A percentile compares a stretch with the other conserved stretches of the same genome.
phyloP scores from a whole-genome alignment of 2,113 vertebrate species.

The Pterophyllum scalare region DNA sequence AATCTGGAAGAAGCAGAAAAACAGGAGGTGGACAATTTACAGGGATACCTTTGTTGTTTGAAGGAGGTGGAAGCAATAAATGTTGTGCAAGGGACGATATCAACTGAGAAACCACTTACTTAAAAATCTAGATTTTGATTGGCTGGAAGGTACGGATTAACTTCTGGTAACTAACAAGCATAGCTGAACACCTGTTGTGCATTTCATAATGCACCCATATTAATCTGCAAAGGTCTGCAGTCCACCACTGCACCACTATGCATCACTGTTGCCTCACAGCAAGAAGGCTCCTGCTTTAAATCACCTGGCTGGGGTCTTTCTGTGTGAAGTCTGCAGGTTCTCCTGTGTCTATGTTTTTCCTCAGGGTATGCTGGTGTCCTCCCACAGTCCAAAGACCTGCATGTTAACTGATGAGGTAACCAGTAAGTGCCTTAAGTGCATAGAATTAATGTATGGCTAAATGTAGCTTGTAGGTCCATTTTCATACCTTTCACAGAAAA shows the following conservation, averaged over 20 bases:
- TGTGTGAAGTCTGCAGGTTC: no score
- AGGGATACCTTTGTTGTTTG: not conserved
- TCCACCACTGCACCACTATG: no score
- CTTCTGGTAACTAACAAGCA: not conserved
- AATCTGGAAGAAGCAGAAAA: conserved; percentile 18
- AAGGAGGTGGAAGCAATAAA: not conserved
- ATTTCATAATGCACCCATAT: not conserved
- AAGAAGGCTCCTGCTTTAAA: no score
- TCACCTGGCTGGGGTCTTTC: no score
- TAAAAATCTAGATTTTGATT: not conserved
- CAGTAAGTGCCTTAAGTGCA: no score
- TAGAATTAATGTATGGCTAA: not conserved
- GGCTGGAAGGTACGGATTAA: not conserved
- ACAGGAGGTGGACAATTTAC: conserved; percentile 14
- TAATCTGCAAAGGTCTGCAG: no score
- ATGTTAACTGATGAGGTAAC: no score
- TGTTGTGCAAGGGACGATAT: not conserved
- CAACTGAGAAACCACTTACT: not conserved
- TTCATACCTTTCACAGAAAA: not conserved
- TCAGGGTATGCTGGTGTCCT: no score
- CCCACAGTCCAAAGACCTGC: no score
- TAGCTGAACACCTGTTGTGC: not conserved
- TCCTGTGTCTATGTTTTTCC: no score
- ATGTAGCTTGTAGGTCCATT: not conserved
- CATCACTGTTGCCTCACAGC: no score